Base-by-base conservation (phyloP, 1,140 invertebrate genomes). In the Drosophila nikananu region DNA sequence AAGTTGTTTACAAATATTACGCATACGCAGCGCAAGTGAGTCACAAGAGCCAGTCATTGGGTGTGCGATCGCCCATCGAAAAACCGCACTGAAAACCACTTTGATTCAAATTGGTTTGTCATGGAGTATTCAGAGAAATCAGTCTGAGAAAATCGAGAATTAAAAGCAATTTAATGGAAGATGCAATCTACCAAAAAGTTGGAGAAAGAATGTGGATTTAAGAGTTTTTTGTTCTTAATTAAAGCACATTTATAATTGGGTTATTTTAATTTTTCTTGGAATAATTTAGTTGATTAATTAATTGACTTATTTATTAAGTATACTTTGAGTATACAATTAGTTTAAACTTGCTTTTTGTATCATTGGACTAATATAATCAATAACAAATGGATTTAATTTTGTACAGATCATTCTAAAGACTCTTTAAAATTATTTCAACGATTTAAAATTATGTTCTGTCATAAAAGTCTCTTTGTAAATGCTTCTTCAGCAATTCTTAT, bases 21-120 rank as follows among this genome's bases (percentile, higher is more conserved):
- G 80, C 77, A 86, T 83, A 80, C 83, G 84, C 51, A 46, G 30
- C 2, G 39, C 30, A 27, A 23, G 44, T 86, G 83, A 86, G 37
- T 86, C 83, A 86, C 66, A 19, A 42, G 17, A 59, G 54, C 68
- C 74, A 73, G 70, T 73, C 67, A 73, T 35, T 72, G 35, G 13
- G 49, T 71, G 13, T n/a, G 32, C 27, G 30, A 19, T 21, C n/a
- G 21, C 27, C 51, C 52, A 23, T 65, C 37, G 13, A 19, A 35
- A 64, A 68, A 52, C 66, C 35, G 46, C 35, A 73, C 12, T 51
- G n/a, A 21, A 57, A 35, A 4, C 54, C 12, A 21, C 9, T 37
- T 37, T 52, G 35, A 54, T 42, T 68, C 30, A 35, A 70, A 68
- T 54, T 27, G 37, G 27, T 68, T 70, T 52, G 63, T 68, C 66